Conservation (phyloP, 2,113 vertebrate species). For the Fregata magnificens region DNA sequence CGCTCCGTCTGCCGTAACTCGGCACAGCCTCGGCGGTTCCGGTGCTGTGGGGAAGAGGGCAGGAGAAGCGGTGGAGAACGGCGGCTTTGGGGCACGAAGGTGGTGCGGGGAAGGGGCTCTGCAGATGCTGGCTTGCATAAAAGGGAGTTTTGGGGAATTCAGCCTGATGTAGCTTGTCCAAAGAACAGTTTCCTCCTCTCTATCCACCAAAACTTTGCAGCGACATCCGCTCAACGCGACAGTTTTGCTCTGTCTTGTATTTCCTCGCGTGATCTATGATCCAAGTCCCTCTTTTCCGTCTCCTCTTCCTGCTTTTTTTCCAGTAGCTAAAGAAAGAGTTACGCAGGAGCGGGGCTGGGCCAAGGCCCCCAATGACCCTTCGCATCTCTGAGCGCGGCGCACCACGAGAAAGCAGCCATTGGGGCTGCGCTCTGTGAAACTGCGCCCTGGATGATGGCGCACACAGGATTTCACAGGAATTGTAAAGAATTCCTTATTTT, state of each 20-base stretch:
- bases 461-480: fast-evolving
- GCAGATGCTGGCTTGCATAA: fast-evolving
- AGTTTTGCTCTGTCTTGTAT: background rate
- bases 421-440: background rate
- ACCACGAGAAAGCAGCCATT: fast-evolving
- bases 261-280: fast-evolving
- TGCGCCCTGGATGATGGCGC: fast-evolving
- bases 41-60: background rate
- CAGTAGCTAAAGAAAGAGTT: background rate
- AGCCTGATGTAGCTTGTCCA: background rate
- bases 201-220: background rate
- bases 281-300: background rate
- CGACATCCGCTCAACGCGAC: fast-evolving
- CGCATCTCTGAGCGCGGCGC: fast-evolving
- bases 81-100: background rate
- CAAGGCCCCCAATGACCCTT: background rate
- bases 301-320: background rate
- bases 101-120: background rate
- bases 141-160: background rate
- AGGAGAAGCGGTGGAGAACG: fast-evolving
- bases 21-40: fast-evolving
- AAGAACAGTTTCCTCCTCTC: background rate
- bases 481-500: background rate
- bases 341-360: background rate
- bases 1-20: fast-evolving